phyloP scores from a whole-genome alignment of 2,113 vertebrate species.

The Sylvia atricapilla region DNA sequence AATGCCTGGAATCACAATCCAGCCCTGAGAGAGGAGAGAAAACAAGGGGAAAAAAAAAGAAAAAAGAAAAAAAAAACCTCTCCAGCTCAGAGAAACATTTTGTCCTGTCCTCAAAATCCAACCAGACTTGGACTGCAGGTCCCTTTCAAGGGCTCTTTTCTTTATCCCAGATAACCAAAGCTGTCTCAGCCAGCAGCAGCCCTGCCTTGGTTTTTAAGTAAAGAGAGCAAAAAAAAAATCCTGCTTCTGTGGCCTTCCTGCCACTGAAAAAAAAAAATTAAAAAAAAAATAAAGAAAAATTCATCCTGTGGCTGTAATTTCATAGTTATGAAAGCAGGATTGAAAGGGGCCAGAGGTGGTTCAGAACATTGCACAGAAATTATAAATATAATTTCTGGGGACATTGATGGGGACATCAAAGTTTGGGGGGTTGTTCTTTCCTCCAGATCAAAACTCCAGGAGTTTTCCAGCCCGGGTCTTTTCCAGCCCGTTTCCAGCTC shows the following conservation, averaged over 20 bases:
- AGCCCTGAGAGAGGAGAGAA: background rate
- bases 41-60: background rate
- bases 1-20: background rate
- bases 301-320: background rate
- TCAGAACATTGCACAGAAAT: no score
- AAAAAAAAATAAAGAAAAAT: background rate
- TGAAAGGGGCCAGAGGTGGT: background rate
- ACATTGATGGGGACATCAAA: background rate
- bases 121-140: background rate
- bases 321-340: background rate
- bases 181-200: background rate
- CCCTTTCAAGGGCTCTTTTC: background rate
- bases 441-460: background rate
- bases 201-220: background rate
- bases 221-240: constrained; percentile 1
- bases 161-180: background rate
- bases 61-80: background rate
- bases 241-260: background rate
- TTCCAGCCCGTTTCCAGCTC: background rate
- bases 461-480: accelerated
- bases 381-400: no score
- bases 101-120: background rate
- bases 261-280: background rate
- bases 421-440: background rate
- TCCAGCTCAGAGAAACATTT: background rate